Conservation (phyloP, 2,888 invertebrate genomes). For the Encarsia formosa region DNA sequence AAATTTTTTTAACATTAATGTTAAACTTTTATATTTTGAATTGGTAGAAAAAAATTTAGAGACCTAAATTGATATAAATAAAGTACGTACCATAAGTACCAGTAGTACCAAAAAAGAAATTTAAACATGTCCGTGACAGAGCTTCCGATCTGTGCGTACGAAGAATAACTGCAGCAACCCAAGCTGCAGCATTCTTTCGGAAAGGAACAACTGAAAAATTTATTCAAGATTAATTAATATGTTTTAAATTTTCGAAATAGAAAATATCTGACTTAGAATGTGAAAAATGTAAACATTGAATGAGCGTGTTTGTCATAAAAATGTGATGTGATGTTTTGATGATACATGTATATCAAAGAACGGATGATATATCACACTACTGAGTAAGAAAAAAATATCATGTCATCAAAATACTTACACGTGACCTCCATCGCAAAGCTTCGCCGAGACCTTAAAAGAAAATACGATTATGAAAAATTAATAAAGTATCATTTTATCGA, state of each 20-base stretch:
- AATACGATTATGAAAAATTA: conserved; percentile 22
- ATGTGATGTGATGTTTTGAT: background rate
- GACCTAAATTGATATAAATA: background rate
- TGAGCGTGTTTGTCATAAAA: background rate
- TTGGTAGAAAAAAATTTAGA: background rate
- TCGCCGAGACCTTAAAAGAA: conserved; percentile 31
- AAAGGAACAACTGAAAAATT: conserved; percentile 60
- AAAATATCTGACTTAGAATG: background rate
- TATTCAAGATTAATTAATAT: background rate
- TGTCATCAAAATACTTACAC: conserved; percentile 27
- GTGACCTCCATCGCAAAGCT: conserved; percentile 32
- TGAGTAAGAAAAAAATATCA: background rate
- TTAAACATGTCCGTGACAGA: conserved; percentile 58
- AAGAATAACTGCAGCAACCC: conserved; percentile 56
- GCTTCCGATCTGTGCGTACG: conserved; percentile 59
- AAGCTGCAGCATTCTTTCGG: conserved; percentile 71
- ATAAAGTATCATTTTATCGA: too few species aligned
- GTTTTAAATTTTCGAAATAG: background rate
- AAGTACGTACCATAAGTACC: conserved; percentile 59
- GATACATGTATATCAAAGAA: background rate
- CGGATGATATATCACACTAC: background rate
- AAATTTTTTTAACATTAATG: too few species aligned
- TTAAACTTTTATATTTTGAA: too few species aligned
- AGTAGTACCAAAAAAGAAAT: conserved; percentile 65
- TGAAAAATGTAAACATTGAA: background rate